Evolutionary conservation across 1,140 invertebrate genomes (phyloP), one percentile per base, ranked within the genome.

Genomic region (Wasmannia auropunctata): DNA sequence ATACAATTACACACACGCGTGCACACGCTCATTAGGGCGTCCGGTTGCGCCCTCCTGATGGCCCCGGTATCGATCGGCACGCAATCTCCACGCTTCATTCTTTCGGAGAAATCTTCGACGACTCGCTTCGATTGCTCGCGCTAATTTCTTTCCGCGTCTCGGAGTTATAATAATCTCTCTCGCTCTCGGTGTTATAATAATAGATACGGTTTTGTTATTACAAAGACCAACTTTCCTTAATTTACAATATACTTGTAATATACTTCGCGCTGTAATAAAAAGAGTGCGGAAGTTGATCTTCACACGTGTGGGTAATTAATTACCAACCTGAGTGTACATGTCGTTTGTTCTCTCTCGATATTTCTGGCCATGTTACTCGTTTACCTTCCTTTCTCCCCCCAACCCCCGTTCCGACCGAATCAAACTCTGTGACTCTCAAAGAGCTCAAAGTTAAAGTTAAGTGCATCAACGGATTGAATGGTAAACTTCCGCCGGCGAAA

Each of bases 11-110:
- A n/a, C n/a, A 81, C 88, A 77, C 76, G 49, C 69, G 72, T 75
- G 87, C 87, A 88, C 87, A 88, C 86, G 25, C 70, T 87, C 84
- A 86, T 83, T 86, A 88, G 69, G 56, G 74, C 62, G 37, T 11
- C 51, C 37, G 31, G n/a, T n/a, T n/a, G n/a, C n/a, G n/a, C n/a
- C n/a, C n/a, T n/a, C n/a, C n/a, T n/a, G n/a, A n/a, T n/a, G n/a
- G 43, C 25, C 37, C n/a, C 25, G 54, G 8, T 19, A 49, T 46
- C 16, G 46, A 70, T 54, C 46, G n/a, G 14, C 0, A 34, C n/a
- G n/a, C 14, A 72, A 5, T 43, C 56, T 85, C 31, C 86, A 56
- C 31, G 2, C 37, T 51, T 65, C 10, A 56, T 81, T 34, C 10
- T 51, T 83, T 75, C 25, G n/a, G n/a, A n/a, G n/a, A n/a, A n/a